Evolutionary conservation across 1,140 invertebrate genomes (phyloP), one percentile per base, ranked within the genome.

Genomic region (Musca vetustissima): DNA sequence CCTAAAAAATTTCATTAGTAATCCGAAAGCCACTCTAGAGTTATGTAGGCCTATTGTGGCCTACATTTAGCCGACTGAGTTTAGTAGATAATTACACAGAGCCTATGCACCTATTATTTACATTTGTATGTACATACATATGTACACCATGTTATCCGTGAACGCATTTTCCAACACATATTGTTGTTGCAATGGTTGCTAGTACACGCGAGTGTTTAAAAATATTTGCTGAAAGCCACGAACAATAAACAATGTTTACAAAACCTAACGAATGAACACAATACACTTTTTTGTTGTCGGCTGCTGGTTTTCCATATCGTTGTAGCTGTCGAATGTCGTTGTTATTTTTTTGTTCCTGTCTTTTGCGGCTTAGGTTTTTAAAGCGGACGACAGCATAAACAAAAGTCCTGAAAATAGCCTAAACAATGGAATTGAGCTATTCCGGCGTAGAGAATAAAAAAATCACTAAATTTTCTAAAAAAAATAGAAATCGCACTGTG

Each of bases 181-280:
- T n/a, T n/a, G n/a, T n/a, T n/a, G n/a, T 43, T 43, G 36, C 36
- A 43, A 13, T 43, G 36, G 13, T 2, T 13, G 36, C n/a, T n/a
- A 43, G 36, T 43, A 11, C 36, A 43, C 28, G 55, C 24, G 8
- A 36, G 28, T 61, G 25, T 61, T 61, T 36, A 17, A 61, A 61
- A 61, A 61, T 61, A 61, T 61, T 61, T 61, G 57, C 36, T 61
- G 28, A 61, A 61, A 61, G 57, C 57, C 57, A 61, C 57, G 57
- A 61, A 61, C 57, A 61, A 61, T 61, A 61, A 61, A 61, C 57
- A 61, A 36, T 61, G 57, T 61, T 61, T 61, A 61, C 57, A 61
- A 61, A 61, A 61, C 9, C 57, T 61, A 61, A 61, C 57, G 57
- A 61, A 61, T 61, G 14, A 7, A 15, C 36, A 61, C 57, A 61